Conservation (phyloP, 2,113 vertebrate species). For the Pyrgilauda ruficollis region DNA sequence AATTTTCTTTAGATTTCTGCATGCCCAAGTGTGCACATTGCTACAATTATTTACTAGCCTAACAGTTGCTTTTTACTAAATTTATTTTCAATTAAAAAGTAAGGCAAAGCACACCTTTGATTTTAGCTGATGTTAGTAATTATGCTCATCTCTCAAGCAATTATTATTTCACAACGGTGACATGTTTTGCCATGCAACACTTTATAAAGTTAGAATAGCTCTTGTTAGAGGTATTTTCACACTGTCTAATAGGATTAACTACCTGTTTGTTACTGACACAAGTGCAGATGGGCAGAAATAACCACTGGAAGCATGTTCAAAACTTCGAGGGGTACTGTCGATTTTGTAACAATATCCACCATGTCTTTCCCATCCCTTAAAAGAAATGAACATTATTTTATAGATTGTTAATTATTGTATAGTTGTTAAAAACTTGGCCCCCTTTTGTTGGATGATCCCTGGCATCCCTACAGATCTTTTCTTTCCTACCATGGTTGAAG, state of each 20-base stretch:
- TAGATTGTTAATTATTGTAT: slow-evolving; percentile 13
- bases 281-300: slow-evolving; percentile 89
- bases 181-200: slow-evolving; percentile 19
- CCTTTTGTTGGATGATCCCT: background rate
- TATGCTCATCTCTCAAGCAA: background rate
- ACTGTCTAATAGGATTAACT: slow-evolving; percentile 41
- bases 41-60: background rate
- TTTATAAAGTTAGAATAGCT: slow-evolving; percentile 28
- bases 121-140: slow-evolving; percentile 47
- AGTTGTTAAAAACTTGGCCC: background rate
- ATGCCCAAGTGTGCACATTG: background rate
- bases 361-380: slow-evolving; percentile 90
- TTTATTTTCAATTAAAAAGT: slow-evolving; percentile 23
- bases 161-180: background rate
- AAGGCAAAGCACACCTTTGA: background rate
- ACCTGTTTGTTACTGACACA: slow-evolving; percentile 89
- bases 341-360: slow-evolving; percentile 87
- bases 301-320: slow-evolving; percentile 78
- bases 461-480: background rate
- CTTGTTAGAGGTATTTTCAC: slow-evolving; percentile 35
- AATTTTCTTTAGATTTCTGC: background rate
- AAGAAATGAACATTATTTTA: slow-evolving; percentile 56
- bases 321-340: slow-evolving; percentile 80
- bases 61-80: background rate
- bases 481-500: background rate